Conservation (phyloP, 2,888 invertebrate species). For the Drosophila heteroneura region DNA sequence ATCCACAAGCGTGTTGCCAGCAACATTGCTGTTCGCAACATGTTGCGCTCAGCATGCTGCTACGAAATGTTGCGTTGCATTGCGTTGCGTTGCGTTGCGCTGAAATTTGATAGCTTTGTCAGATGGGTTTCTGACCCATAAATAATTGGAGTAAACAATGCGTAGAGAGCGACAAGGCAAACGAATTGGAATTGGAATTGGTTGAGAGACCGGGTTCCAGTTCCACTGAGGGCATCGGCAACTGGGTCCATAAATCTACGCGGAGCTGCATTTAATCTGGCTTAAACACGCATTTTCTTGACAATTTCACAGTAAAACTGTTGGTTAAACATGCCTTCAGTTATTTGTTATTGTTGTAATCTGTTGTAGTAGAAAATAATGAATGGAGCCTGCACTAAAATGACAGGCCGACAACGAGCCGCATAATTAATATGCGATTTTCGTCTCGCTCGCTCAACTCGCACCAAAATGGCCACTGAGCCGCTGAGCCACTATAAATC, state of each 20-base stretch:
- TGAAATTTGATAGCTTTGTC: slow-evolving; percentile 60
- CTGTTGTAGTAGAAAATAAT: slow-evolving; percentile 47
- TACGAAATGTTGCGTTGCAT: slow-evolving; percentile 21
- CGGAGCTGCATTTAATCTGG: slow-evolving; percentile 74
- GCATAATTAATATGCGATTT: slow-evolving; percentile 77
- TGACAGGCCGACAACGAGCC: slow-evolving; percentile 57
- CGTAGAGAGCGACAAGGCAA: slow-evolving; percentile 43
- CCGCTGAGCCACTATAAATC: slow-evolving; percentile 65
- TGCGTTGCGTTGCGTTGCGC: slow-evolving; percentile 20
- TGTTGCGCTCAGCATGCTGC: slow-evolving; percentile 15
- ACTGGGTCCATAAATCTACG: slow-evolving; percentile 67
- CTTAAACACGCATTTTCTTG: slow-evolving; percentile 80
- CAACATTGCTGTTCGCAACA: slow-evolving; percentile 26
- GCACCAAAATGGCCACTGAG: slow-evolving; percentile 48
- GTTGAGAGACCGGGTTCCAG: not conserved
- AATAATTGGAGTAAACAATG: slow-evolving; percentile 77
- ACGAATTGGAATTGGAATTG: slow-evolving; percentile 54
- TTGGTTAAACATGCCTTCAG: slow-evolving; percentile 48
- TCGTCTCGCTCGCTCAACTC: slow-evolving; percentile 27
- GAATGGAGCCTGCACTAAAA: slow-evolving; percentile 55
- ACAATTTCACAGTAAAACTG: slow-evolving; percentile 78
- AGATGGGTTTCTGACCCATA: slow-evolving; percentile 68
- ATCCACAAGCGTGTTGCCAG: slow-evolving; percentile 48
- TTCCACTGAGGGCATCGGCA: slow-evolving; percentile 1
- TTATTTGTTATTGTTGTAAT: slow-evolving; percentile 12